phyloP scores from a whole-genome alignment of 2,797 vertebrate species.

The Squalus acanthias region DNA sequence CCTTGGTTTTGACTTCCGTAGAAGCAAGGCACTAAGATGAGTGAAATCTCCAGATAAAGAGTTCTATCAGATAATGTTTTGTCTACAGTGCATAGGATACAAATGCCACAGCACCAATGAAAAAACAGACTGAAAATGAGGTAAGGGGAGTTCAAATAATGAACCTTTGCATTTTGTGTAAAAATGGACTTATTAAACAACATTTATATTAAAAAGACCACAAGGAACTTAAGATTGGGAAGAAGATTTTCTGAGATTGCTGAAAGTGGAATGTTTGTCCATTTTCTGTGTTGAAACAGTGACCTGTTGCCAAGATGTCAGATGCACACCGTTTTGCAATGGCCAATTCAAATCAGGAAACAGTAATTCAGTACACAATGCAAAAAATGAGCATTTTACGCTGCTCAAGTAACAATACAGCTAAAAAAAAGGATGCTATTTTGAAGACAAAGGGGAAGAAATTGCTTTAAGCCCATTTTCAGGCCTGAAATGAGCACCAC shows the following conservation, averaged over 20 bases:
- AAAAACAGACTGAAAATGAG: not conserved
- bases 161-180: slow-evolving; percentile 41
- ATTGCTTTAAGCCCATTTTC: not conserved
- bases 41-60: slow-evolving; percentile 26
- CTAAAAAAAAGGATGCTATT: not conserved
- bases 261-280: not conserved
- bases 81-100: slow-evolving; percentile 44
- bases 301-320: not conserved
- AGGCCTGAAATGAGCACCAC: not conserved
- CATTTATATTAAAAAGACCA: not conserved
- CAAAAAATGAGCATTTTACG: not conserved
- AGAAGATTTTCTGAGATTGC: not conserved
- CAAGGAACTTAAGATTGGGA: not conserved
- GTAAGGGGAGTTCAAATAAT: not conserved
- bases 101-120: not conserved
- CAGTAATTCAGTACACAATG: not conserved
- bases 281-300: not conserved
- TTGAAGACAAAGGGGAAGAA: not conserved
- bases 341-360: not conserved
- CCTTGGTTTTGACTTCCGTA: slow-evolving; percentile 46
- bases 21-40: not conserved
- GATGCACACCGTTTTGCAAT: not conserved
- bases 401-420: not conserved
- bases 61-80: slow-evolving; percentile 50
- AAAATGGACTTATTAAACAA: slow-evolving; percentile 10